Percentiles rank a stretch among this genome's conserved stretches.
These are phyloP conservation scores for Watersipora subatra DNA, from an alignment of 1,140 invertebrate species.

Conservation along the genomic window DNA sequence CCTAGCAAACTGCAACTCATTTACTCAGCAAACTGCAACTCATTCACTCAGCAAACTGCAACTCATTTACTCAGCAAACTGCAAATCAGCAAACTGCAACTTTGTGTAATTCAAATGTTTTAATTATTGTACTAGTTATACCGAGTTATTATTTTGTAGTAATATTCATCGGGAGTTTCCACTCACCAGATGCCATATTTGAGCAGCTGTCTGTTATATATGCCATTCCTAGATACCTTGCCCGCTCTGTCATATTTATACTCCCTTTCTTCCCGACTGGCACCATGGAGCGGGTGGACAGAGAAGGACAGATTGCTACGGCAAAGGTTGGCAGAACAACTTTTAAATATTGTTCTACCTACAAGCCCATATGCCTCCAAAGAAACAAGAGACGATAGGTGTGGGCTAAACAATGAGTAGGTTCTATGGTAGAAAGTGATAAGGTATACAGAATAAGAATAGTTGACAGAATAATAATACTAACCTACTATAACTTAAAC, in stretches of 20 bases:
- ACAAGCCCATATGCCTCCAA: not conserved
- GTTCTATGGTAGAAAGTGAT: no score
- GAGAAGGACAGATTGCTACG: slow-evolving; percentile 40
- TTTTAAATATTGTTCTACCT: not conserved
- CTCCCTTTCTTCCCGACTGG: slow-evolving; percentile 41
- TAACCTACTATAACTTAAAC: no score
- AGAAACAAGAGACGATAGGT: no score
- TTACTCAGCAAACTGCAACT: no score
- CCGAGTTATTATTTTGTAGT: slow-evolving; percentile 23
- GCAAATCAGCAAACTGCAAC: not conserved
- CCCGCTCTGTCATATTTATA: slow-evolving; percentile 35
- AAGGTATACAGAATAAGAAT: no score
- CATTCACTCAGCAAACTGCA: no score
- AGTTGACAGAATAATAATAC: no score
- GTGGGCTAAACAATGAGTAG: no score
- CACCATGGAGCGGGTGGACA: slow-evolving; percentile 41
- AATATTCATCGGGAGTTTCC: slow-evolving; percentile 39
- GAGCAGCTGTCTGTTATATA: slow-evolving; percentile 39
- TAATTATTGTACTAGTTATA: not conserved
- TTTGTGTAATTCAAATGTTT: not conserved
- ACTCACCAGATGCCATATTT: slow-evolving; percentile 36
- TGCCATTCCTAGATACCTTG: slow-evolving; percentile 38
- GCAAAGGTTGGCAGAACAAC: slow-evolving; percentile 26
- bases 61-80: no score
- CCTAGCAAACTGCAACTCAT: no score